Conservation (phyloP, 30 jellyfish, hydroid and myxozoan genomes). For the Hydractinia echinata region DNA sequence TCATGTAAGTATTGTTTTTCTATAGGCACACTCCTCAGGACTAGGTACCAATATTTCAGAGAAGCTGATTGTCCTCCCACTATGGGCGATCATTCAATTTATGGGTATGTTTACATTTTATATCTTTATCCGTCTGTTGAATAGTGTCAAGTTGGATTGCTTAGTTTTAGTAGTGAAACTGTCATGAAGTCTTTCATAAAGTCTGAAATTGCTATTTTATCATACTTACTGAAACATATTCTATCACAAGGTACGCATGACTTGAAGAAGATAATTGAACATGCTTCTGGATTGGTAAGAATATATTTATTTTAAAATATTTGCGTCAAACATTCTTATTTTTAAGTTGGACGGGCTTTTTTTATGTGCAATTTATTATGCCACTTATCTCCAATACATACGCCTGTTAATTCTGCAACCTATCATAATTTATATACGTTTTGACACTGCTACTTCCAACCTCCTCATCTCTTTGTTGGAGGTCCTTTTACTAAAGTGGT, state of each 20-base stretch:
- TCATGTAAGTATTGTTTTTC: background rate
- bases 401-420: too few relatives aligned
- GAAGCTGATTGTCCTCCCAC: conserved; percentile 48
- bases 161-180: background rate
- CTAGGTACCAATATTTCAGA: conserved; percentile 45
- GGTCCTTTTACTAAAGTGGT: background rate
- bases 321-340: too few relatives aligned
- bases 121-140: background rate
- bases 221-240: background rate
- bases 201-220: background rate
- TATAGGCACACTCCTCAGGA: conserved; percentile 55
- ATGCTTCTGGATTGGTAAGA: conserved; percentile 40
- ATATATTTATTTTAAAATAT: background rate
- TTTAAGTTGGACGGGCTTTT: too few relatives aligned
- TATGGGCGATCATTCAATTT: conserved; percentile 63
- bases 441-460: too few relatives aligned
- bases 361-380: too few relatives aligned
- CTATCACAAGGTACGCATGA: conserved; percentile 34
- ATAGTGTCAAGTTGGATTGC: background rate
- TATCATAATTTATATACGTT: too few relatives aligned
- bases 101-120: conserved; percentile 44
- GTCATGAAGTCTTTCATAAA: background rate
- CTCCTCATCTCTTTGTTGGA: too few relatives aligned
- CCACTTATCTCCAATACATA: too few relatives aligned
- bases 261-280: conserved; percentile 26